Evolutionary conservation across 2,888 invertebrate species (phyloP).

Genomic region (Nysson spinosus): DNA sequence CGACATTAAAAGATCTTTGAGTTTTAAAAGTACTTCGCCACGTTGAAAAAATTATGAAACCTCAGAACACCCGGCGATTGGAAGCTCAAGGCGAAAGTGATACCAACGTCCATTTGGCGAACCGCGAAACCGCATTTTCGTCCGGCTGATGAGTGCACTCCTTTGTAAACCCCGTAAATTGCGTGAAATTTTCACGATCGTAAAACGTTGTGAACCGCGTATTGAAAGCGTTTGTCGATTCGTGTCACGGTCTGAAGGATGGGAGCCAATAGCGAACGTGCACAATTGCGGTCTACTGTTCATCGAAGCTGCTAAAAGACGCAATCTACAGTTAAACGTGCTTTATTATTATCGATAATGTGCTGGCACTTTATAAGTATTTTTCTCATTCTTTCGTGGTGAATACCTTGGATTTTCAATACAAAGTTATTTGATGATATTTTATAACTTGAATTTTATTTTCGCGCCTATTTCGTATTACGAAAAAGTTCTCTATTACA

Average conservation of each 20-base stretch:
- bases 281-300: slow-evolving; percentile 10
- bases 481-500: too few species aligned
- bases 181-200: slow-evolving; percentile 29
- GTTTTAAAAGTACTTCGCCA: too few species aligned
- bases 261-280: slow-evolving; percentile 5
- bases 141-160: slow-evolving; percentile 3
- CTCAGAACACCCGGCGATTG: background rate
- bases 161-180: slow-evolving; percentile 19
- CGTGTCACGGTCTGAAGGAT: slow-evolving; percentile 28
- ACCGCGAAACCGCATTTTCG: slow-evolving; percentile 29
- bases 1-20: too few species aligned
- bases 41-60: too few species aligned
- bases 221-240: slow-evolving; percentile 31
- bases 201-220: slow-evolving; percentile 23
- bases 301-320: background rate
- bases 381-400: too few species aligned
- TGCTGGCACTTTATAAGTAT: too few species aligned
- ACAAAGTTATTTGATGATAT: too few species aligned
- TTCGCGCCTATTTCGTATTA: too few species aligned
- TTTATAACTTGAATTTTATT: too few species aligned
- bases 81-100: slow-evolving; percentile 16
- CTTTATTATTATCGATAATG: too few species aligned
- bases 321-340: background rate
- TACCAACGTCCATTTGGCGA: slow-evolving; percentile 18
- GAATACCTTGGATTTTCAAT: too few species aligned